Base-by-base conservation (phyloP, 1,140 invertebrate genomes). In the Hestina assimilis region DNA sequence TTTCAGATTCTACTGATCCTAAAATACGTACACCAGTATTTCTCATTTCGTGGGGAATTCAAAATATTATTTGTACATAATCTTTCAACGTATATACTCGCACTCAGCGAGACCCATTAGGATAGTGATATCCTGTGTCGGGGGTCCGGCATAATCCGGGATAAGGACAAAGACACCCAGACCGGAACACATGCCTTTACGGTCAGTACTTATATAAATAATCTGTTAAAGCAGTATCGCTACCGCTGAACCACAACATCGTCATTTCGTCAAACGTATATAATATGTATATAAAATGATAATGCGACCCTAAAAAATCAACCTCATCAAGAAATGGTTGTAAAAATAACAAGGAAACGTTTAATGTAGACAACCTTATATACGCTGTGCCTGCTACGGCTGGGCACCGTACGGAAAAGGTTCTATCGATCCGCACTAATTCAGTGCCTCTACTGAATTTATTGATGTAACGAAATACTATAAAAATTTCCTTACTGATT, bases 351-450 rank as follows among this genome's bases (percentile, higher is more conserved):
- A 57, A 48, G 35, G 15, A 56, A 40, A 24, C 11, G 24, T 24
- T 26, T 14, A 20, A 12, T 9, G 29, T 8, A 19, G 2, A 33
- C 14, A 38, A 9, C 7, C 40, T 57, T 57, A 29, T 52, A 43
- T 45, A 42, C 45, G 29, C 61, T 43, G 73, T 81, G 58, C 73
- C 66, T 64, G 65, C 50, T 65, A 41, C 70, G 24, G 47, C 58
- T 19, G 24, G 28, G 50, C 60, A 21, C 28, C 26, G 66, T 26
- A 54, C 71, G 70, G 68, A 74, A 67, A 52, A 66, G 17, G n/a
- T 12, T 9, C 24, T 79, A 83, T 80, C 67, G 79, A 80, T 72
- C 71, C 51, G 78, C 72, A 70, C 66, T 82, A 82, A 82, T 82
- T 69, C 63, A 55, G 59, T 61, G 63, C 61, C 55, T 63, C 59